Base-by-base conservation (phyloP, 2,888 invertebrate genomes). In the Congeria kusceri region DNA sequence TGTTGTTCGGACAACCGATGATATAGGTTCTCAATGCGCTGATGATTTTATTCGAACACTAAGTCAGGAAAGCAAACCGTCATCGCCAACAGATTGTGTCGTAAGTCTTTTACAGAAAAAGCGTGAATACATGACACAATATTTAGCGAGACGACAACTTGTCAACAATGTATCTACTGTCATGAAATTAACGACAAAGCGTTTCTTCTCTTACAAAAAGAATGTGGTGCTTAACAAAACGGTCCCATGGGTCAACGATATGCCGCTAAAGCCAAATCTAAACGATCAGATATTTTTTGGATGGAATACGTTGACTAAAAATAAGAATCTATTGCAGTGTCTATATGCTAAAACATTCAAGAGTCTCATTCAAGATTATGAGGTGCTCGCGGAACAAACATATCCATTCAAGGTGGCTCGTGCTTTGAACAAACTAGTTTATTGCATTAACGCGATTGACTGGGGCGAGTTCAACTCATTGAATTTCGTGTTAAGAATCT, bases 401-500 rank as follows among this genome's bases (percentile, higher is more conserved):
- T 69, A 46, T 44, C 32, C 27, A 11, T 70, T 70, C 62, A 70
- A 70, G 47, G 39, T 70, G 0, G 70, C 70, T 23, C n/a, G 62
- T 11, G 32, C 27, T 23, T 23, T 70, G 15, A 53, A 70, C 56
- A 62, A 62, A 49, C 62, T 70, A 3, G 29, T 44, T 23, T 70
- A 62, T 29, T 32, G 32, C 15, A 44, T 62, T 3, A 70, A 70
- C 29, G 62, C 62, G 13, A 70, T 70, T 23, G 70, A 70, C 53
- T 39, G 44, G 20, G 70, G 70, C 23, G 70, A 70, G 44, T 70
- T 49, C 27, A 70, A 70, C 53, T 62, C 70, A n/a, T 53, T 70
- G 39, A 70, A 70, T 62, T 70, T 70, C 32, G 23, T 70, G 32
- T 70, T 70, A 15, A 49, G 53, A 49, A 70, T 63, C 9, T 70